Percentiles rank a stretch among this genome's conserved stretches.
These are phyloP conservation scores for Adrianichthys oophorus DNA, from an alignment of 2,797 vertebrate genomes.

Conservation along the genomic window DNA sequence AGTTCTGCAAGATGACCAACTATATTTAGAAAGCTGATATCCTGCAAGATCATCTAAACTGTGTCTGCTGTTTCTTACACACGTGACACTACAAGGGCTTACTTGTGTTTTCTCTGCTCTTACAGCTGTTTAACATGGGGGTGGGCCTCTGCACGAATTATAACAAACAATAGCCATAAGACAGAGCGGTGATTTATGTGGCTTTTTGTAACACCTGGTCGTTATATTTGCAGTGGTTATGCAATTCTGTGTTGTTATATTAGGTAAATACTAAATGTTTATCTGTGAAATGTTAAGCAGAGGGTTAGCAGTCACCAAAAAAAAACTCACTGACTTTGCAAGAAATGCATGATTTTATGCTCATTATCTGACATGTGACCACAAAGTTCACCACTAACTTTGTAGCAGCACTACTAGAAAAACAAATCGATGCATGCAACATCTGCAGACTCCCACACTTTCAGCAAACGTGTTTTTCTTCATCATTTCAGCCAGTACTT, in stretches of 20 bases:
- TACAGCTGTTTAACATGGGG: not conserved
- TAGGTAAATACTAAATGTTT: too few relatives aligned
- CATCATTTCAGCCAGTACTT: not conserved
- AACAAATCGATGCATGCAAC: not conserved
- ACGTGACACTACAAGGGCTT: slow-evolving; percentile 10
- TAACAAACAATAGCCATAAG: too few relatives aligned
- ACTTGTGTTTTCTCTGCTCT: not conserved
- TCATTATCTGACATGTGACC: not conserved
- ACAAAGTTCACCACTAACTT: not conserved
- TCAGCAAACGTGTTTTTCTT: not conserved
- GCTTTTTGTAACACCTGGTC: too few relatives aligned
- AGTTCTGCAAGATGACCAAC: slow-evolving; percentile 30
- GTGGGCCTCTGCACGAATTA: not conserved
- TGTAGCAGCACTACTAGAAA: not conserved
- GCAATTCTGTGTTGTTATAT: too few relatives aligned
- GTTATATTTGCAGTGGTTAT: too few relatives aligned
- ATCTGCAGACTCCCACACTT: not conserved
- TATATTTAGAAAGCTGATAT: slow-evolving; percentile 58
- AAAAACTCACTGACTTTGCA: too few relatives aligned
- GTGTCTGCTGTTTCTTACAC: slow-evolving; percentile 4
- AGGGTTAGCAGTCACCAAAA: too few relatives aligned
- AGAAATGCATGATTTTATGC: too few relatives aligned
- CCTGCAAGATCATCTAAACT: slow-evolving; percentile 14
- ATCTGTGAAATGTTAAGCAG: too few relatives aligned
- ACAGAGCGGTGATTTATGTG: too few relatives aligned